Conservation (phyloP, 2,888 invertebrate species). For the Lasioglossum lativentre region DNA sequence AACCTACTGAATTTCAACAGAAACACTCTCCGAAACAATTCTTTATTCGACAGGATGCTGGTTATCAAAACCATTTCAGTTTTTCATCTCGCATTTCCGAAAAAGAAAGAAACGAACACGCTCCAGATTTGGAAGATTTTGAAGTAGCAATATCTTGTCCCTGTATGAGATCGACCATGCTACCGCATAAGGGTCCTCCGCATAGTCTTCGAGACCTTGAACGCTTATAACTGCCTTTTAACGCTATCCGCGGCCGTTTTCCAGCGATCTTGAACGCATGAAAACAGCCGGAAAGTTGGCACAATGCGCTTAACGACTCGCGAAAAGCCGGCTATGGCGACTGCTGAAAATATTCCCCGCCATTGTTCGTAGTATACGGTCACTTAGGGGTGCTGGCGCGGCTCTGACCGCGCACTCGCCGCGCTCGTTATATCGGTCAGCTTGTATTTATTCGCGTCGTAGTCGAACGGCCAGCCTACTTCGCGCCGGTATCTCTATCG, state of each 20-base stretch:
- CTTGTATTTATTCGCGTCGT: conserved; percentile 39
- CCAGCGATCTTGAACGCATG: neutral
- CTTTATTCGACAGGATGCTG: neutral
- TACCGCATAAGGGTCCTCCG: neutral
- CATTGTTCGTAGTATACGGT: conserved; percentile 38
- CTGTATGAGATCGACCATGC: neutral
- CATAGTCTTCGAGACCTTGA: neutral
- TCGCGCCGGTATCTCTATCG: conserved; percentile 26
- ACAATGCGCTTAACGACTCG: conserved; percentile 11
- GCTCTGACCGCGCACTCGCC: conserved; percentile 14
- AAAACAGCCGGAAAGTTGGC: conserved; percentile 2
- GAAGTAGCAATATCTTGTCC: neutral
- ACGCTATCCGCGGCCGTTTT: neutral
- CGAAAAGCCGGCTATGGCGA: neutral
- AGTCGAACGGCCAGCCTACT: conserved; percentile 24
- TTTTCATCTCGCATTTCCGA: neutral
- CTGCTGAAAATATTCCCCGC: conserved; percentile 27
- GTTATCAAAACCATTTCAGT: neutral
- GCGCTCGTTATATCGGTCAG: conserved; percentile 54
- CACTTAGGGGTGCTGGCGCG: conserved; percentile 7
- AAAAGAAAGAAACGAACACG: neutral
- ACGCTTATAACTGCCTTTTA: conserved; percentile 1
- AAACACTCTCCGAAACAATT: neutral
- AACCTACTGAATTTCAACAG: too few species aligned
- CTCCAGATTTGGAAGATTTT: neutral